Conservation (phyloP, 1,140 invertebrate genomes). For the Anadara kagoshimensis region DNA sequence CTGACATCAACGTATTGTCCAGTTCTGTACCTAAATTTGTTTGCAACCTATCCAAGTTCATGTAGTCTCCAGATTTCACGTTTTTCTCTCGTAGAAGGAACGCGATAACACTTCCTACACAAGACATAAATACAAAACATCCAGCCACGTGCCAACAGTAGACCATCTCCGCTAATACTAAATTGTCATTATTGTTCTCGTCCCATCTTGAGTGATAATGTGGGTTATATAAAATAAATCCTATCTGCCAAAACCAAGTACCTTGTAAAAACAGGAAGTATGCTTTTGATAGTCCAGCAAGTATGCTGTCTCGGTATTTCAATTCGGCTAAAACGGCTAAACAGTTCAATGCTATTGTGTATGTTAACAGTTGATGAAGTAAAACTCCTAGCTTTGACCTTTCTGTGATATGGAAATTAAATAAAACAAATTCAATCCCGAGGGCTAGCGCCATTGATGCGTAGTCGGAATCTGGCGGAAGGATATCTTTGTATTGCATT, state of each 20-base stretch:
- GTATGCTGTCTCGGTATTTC: conserved; percentile 67
- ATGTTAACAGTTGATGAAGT: conserved; percentile 75
- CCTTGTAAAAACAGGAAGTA: conserved; percentile 75
- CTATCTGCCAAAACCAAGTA: conserved; percentile 77
- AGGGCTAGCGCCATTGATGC: conserved; percentile 71
- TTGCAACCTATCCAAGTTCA: too few species aligned
- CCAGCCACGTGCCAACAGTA: too few species aligned
- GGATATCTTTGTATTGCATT: conserved; percentile 66
- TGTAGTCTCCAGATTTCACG: too few species aligned
- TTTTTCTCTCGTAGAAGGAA: too few species aligned
- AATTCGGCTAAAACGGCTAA: conserved; percentile 71
- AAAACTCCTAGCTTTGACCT: conserved; percentile 73
- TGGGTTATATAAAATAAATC: conserved; percentile 77
- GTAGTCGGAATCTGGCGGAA: conserved; percentile 74
- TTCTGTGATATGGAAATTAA: conserved; percentile 76
- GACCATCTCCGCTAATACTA: too few species aligned
- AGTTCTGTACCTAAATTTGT: too few species aligned
- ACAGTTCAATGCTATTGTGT: conserved; percentile 67
- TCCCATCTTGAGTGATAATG: too few species aligned
- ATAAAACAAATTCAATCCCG: conserved; percentile 74
- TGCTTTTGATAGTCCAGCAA: conserved; percentile 67
- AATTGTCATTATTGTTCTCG: too few species aligned
- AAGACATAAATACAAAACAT: too few species aligned
- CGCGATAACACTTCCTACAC: too few species aligned
- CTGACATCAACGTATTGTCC: too few species aligned